Percentiles rank a stretch among this genome's conserved stretches.
Conservation (phyloP, 2,888 invertebrate species). For the Hirtodrosophila trivittata region DNA sequence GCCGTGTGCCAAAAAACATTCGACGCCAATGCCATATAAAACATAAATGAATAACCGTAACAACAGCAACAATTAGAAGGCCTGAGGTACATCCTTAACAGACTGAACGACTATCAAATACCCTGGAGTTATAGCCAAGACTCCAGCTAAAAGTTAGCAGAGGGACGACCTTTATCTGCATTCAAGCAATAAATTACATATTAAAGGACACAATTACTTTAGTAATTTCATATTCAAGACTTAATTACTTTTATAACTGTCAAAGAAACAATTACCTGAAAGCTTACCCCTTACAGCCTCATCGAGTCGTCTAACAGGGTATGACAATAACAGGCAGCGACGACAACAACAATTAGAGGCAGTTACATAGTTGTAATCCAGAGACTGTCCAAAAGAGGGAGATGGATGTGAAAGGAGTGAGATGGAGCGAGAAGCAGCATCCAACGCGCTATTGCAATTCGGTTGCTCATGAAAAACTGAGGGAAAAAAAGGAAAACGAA, state of each 20-base stretch:
- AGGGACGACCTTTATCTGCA: too few species aligned
- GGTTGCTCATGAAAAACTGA: conserved; percentile 31
- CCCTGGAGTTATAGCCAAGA: too few species aligned
- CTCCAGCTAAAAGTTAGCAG: too few species aligned
- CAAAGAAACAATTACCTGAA: too few species aligned
- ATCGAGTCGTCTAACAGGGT: too few species aligned
- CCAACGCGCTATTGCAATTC: conserved; percentile 48
- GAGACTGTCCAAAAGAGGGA: background rate
- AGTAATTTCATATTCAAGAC: too few species aligned
- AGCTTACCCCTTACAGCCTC: too few species aligned
- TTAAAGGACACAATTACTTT: too few species aligned
- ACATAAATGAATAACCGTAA: conserved; percentile 65
- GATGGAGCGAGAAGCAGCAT: conserved; percentile 7
- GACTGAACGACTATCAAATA: background rate
- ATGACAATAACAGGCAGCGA: conserved; percentile 23
- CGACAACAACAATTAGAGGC: conserved; percentile 24
- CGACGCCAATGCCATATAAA: conserved; percentile 63
- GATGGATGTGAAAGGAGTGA: conserved; percentile 11
- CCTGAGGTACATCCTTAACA: background rate
- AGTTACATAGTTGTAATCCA: conserved; percentile 16
- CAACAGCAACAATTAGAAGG: conserved; percentile 45
- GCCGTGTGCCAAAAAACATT: conserved; percentile 56
- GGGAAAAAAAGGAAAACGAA: conserved; percentile 14
- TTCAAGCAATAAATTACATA: too few species aligned
- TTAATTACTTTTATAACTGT: too few species aligned